Percentiles rank a stretch among this genome's conserved stretches.
These are phyloP conservation scores for Peromyscus polionotus DNA, from an alignment of 2,113 vertebrate genomes.

Conservation along the genomic window DNA sequence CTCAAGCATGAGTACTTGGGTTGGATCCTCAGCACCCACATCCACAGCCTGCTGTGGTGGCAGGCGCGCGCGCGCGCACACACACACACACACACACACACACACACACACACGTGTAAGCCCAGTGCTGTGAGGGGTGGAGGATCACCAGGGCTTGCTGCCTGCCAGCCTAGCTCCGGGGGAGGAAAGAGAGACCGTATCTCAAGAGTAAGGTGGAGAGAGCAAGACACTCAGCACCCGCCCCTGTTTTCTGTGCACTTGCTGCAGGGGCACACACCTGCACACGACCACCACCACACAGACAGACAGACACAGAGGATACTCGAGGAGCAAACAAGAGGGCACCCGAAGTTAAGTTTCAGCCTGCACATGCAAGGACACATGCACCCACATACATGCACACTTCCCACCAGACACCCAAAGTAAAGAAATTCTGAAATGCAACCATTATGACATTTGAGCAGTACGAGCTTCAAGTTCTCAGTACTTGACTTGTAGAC, in stretches of 20 bases:
- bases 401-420: not conserved
- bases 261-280: too few species aligned
- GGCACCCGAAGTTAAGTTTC: not conserved
- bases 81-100: too few species aligned
- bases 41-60: not conserved
- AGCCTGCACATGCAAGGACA: not conserved
- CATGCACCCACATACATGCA: not conserved
- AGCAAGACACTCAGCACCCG: not conserved
- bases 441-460: not conserved
- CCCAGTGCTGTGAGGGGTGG: not conserved
- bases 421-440: not conserved
- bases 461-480: not conserved
- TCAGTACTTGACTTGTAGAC: not conserved
- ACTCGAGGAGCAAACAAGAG: not conserved
- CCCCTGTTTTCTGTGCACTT: too few species aligned
- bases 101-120: not conserved
- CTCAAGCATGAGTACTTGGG: not conserved
- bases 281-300: not conserved
- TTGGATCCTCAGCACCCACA: not conserved
- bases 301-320: not conserved
- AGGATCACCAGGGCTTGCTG: not conserved
- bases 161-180: not conserved
- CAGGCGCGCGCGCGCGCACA: too few species aligned
- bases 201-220: not conserved
- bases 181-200: not conserved